Conservation (phyloP, 2,888 invertebrate genomes). For the Hydroisotoma schaefferi region DNA sequence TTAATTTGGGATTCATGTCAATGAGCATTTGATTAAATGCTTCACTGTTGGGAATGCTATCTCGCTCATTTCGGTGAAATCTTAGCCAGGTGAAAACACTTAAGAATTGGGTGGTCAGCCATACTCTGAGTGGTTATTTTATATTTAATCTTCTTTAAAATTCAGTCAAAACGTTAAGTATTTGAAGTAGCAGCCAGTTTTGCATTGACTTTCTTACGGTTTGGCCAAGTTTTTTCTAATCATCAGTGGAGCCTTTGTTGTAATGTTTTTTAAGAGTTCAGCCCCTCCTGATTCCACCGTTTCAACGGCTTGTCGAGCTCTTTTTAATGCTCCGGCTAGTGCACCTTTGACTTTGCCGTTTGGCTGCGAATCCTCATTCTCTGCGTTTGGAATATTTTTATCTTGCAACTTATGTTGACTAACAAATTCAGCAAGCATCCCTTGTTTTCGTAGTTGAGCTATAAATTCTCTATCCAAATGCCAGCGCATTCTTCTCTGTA, state of each 20-base stretch:
- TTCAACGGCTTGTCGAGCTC: no score
- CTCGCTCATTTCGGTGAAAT: conserved; percentile 5
- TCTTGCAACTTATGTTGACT: no score
- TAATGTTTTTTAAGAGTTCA: no score
- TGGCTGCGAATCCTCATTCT: no score
- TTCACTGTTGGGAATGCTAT: neutral
- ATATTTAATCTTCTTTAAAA: neutral
- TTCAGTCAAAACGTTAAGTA: neutral
- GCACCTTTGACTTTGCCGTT: no score
- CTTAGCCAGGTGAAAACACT: conserved; percentile 26
- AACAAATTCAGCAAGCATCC: no score
- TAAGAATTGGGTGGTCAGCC: conserved; percentile 24
- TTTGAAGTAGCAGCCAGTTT: neutral
- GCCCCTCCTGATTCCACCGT: no score
- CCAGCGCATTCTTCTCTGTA: no score
- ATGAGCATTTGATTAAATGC: conserved; percentile 1
- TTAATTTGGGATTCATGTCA: neutral
- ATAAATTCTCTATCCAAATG: no score
- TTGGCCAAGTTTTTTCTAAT: neutral
- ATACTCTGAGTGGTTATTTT: neutral
- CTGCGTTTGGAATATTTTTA: no score
- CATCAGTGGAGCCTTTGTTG: neutral
- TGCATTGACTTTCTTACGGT: neutral
- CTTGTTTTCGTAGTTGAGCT: no score
- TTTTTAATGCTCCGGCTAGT: no score